Base-by-base conservation (phyloP, 2,113 vertebrate species). In the Trachemys scripta region DNA sequence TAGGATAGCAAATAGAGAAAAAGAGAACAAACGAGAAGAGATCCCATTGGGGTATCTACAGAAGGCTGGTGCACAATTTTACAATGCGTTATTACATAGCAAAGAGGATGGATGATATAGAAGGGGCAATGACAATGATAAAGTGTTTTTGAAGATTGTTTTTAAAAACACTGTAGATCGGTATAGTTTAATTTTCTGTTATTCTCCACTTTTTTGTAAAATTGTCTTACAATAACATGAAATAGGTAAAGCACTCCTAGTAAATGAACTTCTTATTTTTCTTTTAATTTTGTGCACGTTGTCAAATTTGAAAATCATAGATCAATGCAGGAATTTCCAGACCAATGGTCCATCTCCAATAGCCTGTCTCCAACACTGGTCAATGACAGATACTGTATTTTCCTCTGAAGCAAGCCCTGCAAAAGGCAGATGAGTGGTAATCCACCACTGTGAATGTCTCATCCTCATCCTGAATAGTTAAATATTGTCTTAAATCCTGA, bases 341-440 rank as follows among this genome's bases (percentile, higher is more conserved):
- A 69, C 50, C 65, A 50, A 12, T 3, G 35, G 81, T 49, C 62
- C 8, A 38, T 35, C 76, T 25, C 5, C 13, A 1, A 0, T 31
- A 90, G 27, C 75, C 85, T 78, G 51, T 31, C 85, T 85, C 45
- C 81, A 87, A 16, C 17, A 88, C 3, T 50, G 78, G 4, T 24
- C 45, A 1, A 0, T 13, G 47, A 65, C 84, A 94, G 82, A 82
- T 76, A 82, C 45, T 50, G 11, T 11, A 50, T 12, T 50, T 50
- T 13, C 49, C 54, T 90, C 22, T 1, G 0, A 90, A 65, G 75
- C 95, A 89, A 35, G 94, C 50, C 24, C 84, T 85, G 45, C 13
- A 91, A 59, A 86, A 95, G 80, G 50, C 82, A 94, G 91, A 83
- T 91, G 47, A 75, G 93, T 54, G 4, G 19, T 87, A 95, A 92